Base-by-base conservation (phyloP, 2,888 invertebrate species). In the Drosophila infuscata region DNA sequence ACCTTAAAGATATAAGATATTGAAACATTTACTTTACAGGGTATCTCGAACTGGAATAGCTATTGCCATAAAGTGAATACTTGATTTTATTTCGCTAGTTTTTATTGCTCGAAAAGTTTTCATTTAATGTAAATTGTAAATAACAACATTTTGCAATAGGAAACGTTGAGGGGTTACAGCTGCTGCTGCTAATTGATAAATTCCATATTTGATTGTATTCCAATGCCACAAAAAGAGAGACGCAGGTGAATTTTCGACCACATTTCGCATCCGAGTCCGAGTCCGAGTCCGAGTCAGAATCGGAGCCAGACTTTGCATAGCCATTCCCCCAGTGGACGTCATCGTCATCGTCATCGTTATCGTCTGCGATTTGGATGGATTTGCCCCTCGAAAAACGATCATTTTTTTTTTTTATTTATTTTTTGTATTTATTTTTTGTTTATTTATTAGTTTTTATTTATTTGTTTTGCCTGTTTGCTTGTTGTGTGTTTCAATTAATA, bases 401-500 rank as follows among this genome's bases (percentile, higher is more conserved):
- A 59, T 46, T 61, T 57, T 33, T 32, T 56, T 59, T 66, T 54
- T 66, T 56, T 35, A 48, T 35, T 60, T 12, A n/a, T n/a, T n/a
- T 56, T 25, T 1, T 25, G 25, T 25, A 36, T 56, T 59, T 66
- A 58, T 66, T 56, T 35, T 51, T 35, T n/a, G n/a, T 60, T 12
- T 56, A 60, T 51, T 43, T 48, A 30, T 58, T 52, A 15, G 29
- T 49, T 51, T 9, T n/a, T 41, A n/a, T n/a, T 36, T 17, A 12
- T 49, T 9, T 49, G 8, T 8, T 49, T 25, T 25, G 25, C 25
- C 25, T 35, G 56, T 52, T 60, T 59, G 20, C 60, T 76, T 64
- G 46, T 46, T 15, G 46, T 83, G 84, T 83, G 80, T 83, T 85
- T 83, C 85, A 84, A 84, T 84, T 87, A 87, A 87, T 82, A 81